These are phyloP conservation scores for Panagrolaimus sp. DNA, from an alignment of 1,140 invertebrate species.

Conservation along the genomic window DNA sequence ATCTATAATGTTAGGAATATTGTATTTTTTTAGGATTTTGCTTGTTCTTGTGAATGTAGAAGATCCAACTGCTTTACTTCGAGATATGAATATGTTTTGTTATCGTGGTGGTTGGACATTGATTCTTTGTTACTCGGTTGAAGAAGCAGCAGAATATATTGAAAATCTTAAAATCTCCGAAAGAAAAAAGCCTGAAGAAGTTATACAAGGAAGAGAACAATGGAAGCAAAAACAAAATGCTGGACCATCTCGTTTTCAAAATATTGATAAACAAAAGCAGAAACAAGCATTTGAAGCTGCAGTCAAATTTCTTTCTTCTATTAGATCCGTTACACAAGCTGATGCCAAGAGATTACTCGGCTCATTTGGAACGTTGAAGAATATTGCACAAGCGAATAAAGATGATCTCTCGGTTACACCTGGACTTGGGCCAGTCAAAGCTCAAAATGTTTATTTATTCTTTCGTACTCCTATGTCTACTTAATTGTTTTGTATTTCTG, in stretches of 20 bases:
- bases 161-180: conserved; percentile 57
- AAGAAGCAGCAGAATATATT: conserved; percentile 58
- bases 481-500: no score
- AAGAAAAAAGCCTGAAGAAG: conserved; percentile 30
- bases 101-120: conserved; percentile 54
- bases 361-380: conserved; percentile 44
- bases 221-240: conserved; percentile 21
- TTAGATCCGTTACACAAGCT: conserved; percentile 31
- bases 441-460: conserved; percentile 44
- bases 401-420: conserved; percentile 45
- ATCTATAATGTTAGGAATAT: no score
- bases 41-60: conserved; percentile 55
- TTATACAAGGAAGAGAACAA: conserved; percentile 30
- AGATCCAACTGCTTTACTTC: conserved; percentile 48
- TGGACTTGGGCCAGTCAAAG: conserved; percentile 53
- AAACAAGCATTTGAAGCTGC: conserved; percentile 21
- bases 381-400: conserved; percentile 35
- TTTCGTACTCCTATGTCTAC: conserved; percentile 34
- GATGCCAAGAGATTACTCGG: conserved; percentile 44
- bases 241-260: not conserved
- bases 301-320: conserved; percentile 40
- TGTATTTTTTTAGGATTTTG: no score
- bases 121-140: conserved; percentile 54
- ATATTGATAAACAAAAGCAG: no score
- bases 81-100: conserved; percentile 57